phyloP scores from a whole-genome alignment of 2,113 vertebrate genomes.

The Nycticryphes semicollaris region DNA sequence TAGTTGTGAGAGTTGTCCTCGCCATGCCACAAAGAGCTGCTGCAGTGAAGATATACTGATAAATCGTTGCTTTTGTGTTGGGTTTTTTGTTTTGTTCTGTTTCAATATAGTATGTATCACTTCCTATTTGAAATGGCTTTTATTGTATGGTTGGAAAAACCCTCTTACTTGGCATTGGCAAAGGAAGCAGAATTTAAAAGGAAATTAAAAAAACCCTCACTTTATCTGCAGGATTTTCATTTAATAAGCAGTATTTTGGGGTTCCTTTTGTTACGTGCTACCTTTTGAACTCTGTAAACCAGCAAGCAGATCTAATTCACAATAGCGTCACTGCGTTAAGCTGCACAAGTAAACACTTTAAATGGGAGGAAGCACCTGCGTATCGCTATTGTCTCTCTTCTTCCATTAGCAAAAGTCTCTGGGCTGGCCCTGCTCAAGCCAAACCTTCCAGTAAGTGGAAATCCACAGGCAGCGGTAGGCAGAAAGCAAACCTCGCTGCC shows the following conservation, averaged over 20 bases:
- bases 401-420: slow-evolving; percentile 8
- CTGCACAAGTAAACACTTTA: slow-evolving; percentile 64
- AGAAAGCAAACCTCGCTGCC: background rate
- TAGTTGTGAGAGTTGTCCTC: background rate
- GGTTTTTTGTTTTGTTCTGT: background rate
- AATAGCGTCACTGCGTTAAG: background rate
- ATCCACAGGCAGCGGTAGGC: background rate
- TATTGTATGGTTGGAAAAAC: slow-evolving; percentile 49
- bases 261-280: slow-evolving; percentile 44
- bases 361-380: slow-evolving; percentile 70
- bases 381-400: slow-evolving; percentile 43
- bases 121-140: slow-evolving; percentile 30
- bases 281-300: slow-evolving; percentile 58
- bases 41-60: background rate
- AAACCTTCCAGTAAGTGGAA: background rate
- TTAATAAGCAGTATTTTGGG: slow-evolving; percentile 47
- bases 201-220: background rate
- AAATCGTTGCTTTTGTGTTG: slow-evolving; percentile 12
- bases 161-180: slow-evolving; percentile 18
- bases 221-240: background rate
- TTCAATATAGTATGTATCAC: background rate
- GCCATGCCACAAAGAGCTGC: background rate
- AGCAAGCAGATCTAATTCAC: background rate
- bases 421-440: background rate
- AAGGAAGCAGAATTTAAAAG: slow-evolving; percentile 39